These are phyloP conservation scores for Diploscapter pachys DNA, from an alignment of 1,140 invertebrate species.

Conservation along the genomic window DNA sequence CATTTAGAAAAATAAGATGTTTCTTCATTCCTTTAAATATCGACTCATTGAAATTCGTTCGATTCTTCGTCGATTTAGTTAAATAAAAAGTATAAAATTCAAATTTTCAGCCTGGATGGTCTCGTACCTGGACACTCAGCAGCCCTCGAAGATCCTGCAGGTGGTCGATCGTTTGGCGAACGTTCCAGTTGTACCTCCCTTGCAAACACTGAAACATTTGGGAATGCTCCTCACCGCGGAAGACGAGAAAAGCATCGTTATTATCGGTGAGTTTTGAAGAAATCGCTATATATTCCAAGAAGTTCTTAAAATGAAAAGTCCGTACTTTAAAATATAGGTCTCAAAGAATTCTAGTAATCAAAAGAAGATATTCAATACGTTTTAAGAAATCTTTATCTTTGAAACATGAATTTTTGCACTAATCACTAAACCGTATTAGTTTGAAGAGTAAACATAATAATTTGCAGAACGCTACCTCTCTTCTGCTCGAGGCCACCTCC, in stretches of 20 bases:
- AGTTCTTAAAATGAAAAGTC: too few species aligned
- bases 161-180: constrained; percentile 30
- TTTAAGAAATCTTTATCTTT: neutral
- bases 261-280: constrained; percentile 26
- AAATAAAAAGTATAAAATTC: too few species aligned
- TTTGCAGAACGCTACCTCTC: constrained; percentile 36
- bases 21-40: too few species aligned
- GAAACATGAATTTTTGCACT: constrained; percentile 3
- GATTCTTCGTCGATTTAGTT: too few species aligned
- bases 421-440: too few species aligned
- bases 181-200: constrained; percentile 37
- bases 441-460: too few species aligned
- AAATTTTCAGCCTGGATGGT: constrained; percentile 37
- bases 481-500: constrained; percentile 23
- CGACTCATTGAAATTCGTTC: too few species aligned
- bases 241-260: constrained; percentile 11
- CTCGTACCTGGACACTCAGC: constrained; percentile 27
- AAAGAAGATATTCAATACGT: neutral
- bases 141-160: constrained; percentile 23
- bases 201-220: constrained; percentile 37
- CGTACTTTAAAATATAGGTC: too few species aligned
- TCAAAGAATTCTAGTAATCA: constrained; percentile 9
- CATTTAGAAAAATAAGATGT: too few species aligned
- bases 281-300: neutral
- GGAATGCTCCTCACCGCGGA: constrained; percentile 24